A percentile compares a stretch with the other conserved stretches of the same genome.
phyloP scores from a whole-genome alignment of 2,113 vertebrate species.

The Potamarius usumacintae region DNA sequence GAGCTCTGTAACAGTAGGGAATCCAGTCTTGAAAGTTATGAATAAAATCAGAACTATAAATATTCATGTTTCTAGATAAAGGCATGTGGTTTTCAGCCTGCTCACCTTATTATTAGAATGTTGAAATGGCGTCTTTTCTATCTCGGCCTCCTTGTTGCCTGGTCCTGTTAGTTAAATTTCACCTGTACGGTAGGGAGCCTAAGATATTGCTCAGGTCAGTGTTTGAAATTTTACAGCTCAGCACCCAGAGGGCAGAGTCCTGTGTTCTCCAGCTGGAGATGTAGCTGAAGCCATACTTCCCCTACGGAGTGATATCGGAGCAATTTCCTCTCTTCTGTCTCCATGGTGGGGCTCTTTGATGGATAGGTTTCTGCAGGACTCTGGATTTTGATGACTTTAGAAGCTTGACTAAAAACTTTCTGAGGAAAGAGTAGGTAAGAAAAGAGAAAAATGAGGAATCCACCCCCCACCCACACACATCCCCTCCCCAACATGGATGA shows the following conservation, averaged over 20 bases:
- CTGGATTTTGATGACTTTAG: constrained; percentile 46
- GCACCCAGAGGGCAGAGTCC: constrained; percentile 39
- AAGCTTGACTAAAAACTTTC: constrained; percentile 46
- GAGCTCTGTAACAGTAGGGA: neutral
- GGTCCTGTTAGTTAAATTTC: constrained; percentile 20
- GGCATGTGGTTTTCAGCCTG: neutral
- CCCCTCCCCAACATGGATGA: neutral
- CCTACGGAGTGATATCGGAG: constrained; percentile 22
- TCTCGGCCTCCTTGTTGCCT: neutral
- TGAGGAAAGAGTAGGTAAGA: constrained; percentile 1
- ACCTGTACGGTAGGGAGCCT: constrained; percentile 17
- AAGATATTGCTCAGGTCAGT: constrained; percentile 35
- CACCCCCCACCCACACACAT: too few relatives aligned
- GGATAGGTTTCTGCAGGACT: constrained; percentile 50
- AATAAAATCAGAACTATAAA: constrained; percentile 25
- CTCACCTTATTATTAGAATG: constrained; percentile 16
- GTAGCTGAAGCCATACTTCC: constrained; percentile 28
- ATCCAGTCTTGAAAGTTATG: neutral
- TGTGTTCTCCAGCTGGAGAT: constrained; percentile 46
- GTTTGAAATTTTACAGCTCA: constrained; percentile 47
- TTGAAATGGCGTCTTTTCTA: constrained; percentile 7
- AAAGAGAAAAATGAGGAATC: neutral
- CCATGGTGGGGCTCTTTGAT: constrained; percentile 40
- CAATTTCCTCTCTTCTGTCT: constrained; percentile 52
- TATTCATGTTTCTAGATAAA: neutral